phyloP scores from a whole-genome alignment of 2,888 invertebrate genomes.

The Cyrtodaria siliqua region DNA sequence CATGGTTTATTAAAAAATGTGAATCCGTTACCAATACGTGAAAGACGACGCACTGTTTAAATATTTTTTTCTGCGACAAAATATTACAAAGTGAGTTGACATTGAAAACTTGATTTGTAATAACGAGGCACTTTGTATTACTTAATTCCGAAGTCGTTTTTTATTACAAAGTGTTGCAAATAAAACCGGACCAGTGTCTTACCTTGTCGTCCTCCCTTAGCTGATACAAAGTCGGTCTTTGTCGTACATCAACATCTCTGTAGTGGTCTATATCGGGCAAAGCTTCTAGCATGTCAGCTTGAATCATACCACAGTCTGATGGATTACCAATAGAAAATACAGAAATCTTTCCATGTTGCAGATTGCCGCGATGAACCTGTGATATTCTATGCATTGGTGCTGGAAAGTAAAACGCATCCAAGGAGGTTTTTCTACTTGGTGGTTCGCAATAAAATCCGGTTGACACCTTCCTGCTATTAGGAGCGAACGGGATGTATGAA shows the following conservation, averaged over 20 bases:
- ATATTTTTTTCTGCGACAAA: too few relatives aligned
- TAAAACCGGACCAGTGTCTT: too few relatives aligned
- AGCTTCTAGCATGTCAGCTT: constrained; percentile 90
- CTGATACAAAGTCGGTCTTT: constrained; percentile 85
- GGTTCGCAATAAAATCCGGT: constrained; percentile 29
- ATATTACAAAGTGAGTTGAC: too few relatives aligned
- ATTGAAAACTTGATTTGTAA: too few relatives aligned
- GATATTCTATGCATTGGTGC: background rate
- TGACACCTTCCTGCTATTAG: constrained; percentile 42
- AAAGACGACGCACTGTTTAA: too few relatives aligned
- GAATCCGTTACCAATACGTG: too few relatives aligned
- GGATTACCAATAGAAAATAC: constrained; percentile 52
- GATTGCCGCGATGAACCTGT: background rate
- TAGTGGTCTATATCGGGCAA: constrained; percentile 94
- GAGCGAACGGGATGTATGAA: constrained; percentile 32
- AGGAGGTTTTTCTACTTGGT: constrained; percentile 48
- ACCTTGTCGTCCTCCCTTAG: constrained; percentile 82
- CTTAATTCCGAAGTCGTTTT: too few relatives aligned
- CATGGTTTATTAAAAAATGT: too few relatives aligned
- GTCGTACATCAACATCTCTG: constrained; percentile 66
- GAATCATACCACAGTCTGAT: constrained; percentile 53
- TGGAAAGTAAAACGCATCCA: constrained; percentile 52
- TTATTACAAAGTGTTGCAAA: too few relatives aligned
- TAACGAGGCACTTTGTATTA: too few relatives aligned
- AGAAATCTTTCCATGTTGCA: constrained; percentile 46